These are phyloP conservation scores for Typhlomys cinereus DNA, from an alignment of 2,113 vertebrate genomes.

Conservation along the genomic window DNA sequence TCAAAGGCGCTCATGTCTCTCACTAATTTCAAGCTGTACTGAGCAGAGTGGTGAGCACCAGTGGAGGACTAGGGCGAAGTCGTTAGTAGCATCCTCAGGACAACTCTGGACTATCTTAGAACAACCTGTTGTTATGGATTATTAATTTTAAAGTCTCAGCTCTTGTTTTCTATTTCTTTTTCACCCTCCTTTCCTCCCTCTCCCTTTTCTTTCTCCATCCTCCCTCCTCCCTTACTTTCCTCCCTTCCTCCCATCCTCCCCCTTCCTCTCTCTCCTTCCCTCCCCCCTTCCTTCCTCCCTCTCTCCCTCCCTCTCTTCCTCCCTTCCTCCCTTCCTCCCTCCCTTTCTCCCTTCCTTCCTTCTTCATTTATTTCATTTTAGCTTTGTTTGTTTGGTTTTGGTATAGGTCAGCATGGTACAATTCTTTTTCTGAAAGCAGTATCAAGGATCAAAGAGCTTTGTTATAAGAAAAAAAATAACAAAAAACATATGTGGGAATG, in stretches of 20 bases:
- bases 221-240: no score
- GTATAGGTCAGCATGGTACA: constrained; percentile 46
- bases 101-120: not conserved
- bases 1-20: constrained; percentile 72
- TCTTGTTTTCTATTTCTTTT: not conserved
- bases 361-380: not conserved
- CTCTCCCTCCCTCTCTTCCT: not conserved
- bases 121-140: constrained; percentile 67
- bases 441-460: not conserved
- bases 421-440: constrained; percentile 42
- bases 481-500: not conserved
- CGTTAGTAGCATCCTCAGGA: constrained; percentile 57
- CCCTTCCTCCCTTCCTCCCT: no score
- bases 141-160: constrained; percentile 15
- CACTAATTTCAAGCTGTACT: constrained; percentile 85
- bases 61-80: constrained; percentile 61
- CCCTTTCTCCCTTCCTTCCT: not conserved
- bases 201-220: not conserved
- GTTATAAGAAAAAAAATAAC: not conserved
- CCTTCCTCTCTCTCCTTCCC: no score
- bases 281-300: no score
- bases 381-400: not conserved
- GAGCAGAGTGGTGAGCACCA: constrained; percentile 67
- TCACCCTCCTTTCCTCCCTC: not conserved
- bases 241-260: not conserved